Evolutionary conservation across 2,113 vertebrate species (phyloP).

Genomic region (Phainopepla nitens): DNA sequence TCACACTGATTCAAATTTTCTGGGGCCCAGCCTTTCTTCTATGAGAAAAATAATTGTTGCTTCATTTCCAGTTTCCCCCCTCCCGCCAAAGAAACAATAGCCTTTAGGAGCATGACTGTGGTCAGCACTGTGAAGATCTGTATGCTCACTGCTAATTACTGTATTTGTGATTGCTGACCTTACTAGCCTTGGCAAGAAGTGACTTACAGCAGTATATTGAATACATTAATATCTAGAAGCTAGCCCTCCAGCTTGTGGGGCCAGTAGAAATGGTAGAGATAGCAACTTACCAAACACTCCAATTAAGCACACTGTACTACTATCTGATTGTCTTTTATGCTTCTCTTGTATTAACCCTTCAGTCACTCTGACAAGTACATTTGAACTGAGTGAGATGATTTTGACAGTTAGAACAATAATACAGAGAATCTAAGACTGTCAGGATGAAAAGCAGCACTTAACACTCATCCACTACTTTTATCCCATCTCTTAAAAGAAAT

Average conservation of each 20-base stretch:
- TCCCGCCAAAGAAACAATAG: neutral
- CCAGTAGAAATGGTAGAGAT: neutral
- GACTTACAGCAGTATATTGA: neutral
- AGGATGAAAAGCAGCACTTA: neutral
- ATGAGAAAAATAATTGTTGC: neutral
- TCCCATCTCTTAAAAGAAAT: neutral
- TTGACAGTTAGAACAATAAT: neutral
- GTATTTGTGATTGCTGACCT: conserved; percentile 20
- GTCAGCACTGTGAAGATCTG: neutral
- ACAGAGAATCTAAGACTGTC: neutral
- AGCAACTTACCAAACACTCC: neutral
- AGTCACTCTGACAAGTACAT: conserved; percentile 1
- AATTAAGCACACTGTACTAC: neutral
- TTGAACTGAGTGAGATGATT: neutral
- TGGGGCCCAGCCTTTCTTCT: neutral
- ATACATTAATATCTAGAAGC: neutral
- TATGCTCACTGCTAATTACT: neutral
- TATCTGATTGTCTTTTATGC: neutral
- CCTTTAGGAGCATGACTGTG: neutral
- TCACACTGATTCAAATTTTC: neutral
- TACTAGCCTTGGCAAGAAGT: neutral
- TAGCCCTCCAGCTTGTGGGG: neutral
- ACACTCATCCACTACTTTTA: neutral
- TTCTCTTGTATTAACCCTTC: conserved; percentile 19
- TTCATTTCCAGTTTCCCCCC: neutral